phyloP scores from a whole-genome alignment of 2,888 invertebrate genomes.

The Caenorhabditis becei region DNA sequence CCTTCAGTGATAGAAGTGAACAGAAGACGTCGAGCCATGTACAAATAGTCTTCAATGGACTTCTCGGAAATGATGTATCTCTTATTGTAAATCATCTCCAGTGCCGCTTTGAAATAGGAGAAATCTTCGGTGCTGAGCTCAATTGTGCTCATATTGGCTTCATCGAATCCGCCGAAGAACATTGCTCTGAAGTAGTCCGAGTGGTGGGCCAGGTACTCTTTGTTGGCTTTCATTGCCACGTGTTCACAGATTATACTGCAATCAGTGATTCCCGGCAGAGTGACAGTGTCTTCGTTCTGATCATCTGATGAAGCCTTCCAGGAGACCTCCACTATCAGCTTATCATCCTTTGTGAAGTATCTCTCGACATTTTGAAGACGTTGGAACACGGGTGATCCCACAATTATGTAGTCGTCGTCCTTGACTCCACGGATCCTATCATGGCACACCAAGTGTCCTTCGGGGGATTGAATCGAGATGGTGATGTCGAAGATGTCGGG shows the following conservation, averaged over 20 bases:
- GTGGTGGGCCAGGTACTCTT: conserved; percentile 37
- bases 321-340: conserved; percentile 19
- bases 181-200: conserved; percentile 36
- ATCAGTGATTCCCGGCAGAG: neutral
- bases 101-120: neutral
- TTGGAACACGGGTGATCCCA: conserved; percentile 33
- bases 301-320: conserved; percentile 9
- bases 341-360: conserved; percentile 5
- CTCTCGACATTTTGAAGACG: neutral
- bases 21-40: neutral
- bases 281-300: neutral
- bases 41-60: neutral
- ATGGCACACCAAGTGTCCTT: neutral
- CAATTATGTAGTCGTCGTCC: conserved; percentile 32
- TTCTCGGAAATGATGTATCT: neutral
- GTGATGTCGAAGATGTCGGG: conserved; percentile 19
- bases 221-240: neutral
- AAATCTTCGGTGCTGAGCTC: conserved; percentile 4
- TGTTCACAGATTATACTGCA: neutral
- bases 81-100: conserved; percentile 34
- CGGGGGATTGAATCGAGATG: neutral
- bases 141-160: neutral
- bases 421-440: conserved; percentile 31
- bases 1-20: conserved; percentile 21
- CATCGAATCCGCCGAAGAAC: conserved; percentile 38